Percentiles rank a stretch among this genome's conserved stretches.
These are phyloP conservation scores for Pachymerium ferrugineum DNA, from an alignment of 2,888 invertebrate species.

Conservation along the genomic window DNA sequence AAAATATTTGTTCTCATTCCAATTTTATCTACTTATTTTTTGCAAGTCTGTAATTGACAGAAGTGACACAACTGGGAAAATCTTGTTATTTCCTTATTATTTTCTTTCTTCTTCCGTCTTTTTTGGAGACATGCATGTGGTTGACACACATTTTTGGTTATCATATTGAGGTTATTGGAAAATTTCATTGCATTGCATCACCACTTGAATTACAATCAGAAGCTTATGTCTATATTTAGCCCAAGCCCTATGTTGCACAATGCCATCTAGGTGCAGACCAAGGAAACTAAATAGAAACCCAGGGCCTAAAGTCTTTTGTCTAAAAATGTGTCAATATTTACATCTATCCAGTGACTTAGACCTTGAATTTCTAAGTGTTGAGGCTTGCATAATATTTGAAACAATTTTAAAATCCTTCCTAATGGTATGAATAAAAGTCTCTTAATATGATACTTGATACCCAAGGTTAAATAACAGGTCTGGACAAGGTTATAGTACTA, in stretches of 20 bases:
- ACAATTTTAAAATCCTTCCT: too few relatives aligned
- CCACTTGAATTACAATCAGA: background rate
- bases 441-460: too few relatives aligned
- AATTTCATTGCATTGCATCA: constrained; percentile 9
- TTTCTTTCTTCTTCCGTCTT: background rate
- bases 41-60: too few relatives aligned
- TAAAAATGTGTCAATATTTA: too few relatives aligned
- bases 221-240: background rate
- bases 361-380: too few relatives aligned
- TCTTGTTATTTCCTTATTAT: background rate
- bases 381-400: too few relatives aligned
- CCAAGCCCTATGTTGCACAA: background rate
- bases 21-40: background rate
- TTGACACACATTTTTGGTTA: background rate
- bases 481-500: too few relatives aligned
- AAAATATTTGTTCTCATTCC: background rate
- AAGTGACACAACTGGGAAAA: too few relatives aligned
- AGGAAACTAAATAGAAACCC: background rate
- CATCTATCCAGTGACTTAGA: too few relatives aligned
- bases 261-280: constrained; percentile 16
- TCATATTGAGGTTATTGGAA: background rate
- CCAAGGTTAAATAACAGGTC: too few relatives aligned
- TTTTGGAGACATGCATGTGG: background rate
- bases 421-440: too few relatives aligned
- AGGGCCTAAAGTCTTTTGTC: too few relatives aligned